A percentile compares a stretch with the other conserved stretches of the same genome.
These are phyloP conservation scores for Apocrypta bakeri DNA, from an alignment of 1,140 invertebrate genomes.

Conservation along the genomic window DNA sequence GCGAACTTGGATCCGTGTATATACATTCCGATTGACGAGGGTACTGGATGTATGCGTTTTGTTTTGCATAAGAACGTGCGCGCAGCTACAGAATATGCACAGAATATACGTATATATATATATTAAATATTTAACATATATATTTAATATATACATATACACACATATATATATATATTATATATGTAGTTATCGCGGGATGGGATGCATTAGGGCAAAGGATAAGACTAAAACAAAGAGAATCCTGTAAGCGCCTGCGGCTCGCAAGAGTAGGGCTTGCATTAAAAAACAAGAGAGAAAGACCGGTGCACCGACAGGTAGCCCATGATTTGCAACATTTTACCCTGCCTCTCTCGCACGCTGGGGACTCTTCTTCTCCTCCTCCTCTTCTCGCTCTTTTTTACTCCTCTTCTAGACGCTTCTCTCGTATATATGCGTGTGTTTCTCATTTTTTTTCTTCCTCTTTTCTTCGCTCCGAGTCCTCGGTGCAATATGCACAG, in stretches of 20 bases:
- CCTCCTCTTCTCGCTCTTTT: neutral
- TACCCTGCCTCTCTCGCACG: slow-evolving; percentile 60
- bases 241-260: neutral
- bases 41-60: too few species aligned
- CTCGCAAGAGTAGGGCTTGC: slow-evolving; percentile 2
- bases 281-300: neutral
- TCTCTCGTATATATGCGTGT: neutral
- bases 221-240: neutral
- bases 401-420: slow-evolving; percentile 13
- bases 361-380: slow-evolving; percentile 20
- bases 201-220: slow-evolving; percentile 16
- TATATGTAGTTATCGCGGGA: too few species aligned
- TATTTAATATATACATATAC: too few species aligned
- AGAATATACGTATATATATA: too few species aligned
- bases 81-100: too few species aligned
- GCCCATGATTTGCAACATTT: slow-evolving; percentile 73
- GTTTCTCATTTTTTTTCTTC: neutral
- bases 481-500: slow-evolving; percentile 58
- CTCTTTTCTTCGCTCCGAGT: neutral
- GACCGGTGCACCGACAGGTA: slow-evolving; percentile 63
- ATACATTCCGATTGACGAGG: neutral
- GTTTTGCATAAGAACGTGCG: too few species aligned
- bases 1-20: neutral
- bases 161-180: too few species aligned
- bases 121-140: too few species aligned